Percentiles rank a stretch among this genome's conserved stretches.
Evolutionary conservation across 2,888 invertebrate genomes (phyloP).

Genomic region (Patella pellucida): DNA sequence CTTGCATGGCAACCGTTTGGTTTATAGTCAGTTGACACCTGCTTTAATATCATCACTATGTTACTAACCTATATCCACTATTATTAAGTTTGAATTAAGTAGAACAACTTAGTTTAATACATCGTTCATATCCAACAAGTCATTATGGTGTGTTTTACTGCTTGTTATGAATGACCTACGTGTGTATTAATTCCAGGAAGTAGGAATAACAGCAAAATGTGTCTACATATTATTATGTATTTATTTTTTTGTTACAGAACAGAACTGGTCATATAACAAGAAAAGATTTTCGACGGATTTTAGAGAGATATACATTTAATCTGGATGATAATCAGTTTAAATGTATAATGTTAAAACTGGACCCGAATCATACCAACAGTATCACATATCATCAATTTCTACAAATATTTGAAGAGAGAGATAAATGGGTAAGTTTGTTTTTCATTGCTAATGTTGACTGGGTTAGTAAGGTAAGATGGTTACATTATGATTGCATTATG

Average conservation of each 20-base stretch:
- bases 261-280: slow-evolving; percentile 63
- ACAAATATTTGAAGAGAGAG: slow-evolving; percentile 66
- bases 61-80: not conserved
- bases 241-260: slow-evolving; percentile 46
- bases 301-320: slow-evolving; percentile 63
- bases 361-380: slow-evolving; percentile 59
- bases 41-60: not conserved
- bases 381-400: slow-evolving; percentile 67
- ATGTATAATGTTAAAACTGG: slow-evolving; percentile 59
- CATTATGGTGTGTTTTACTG: too few relatives aligned
- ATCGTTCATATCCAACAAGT: too few relatives aligned
- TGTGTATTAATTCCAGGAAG: too few relatives aligned
- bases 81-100: too few relatives aligned
- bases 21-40: too few relatives aligned
- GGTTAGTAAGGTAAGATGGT: too few relatives aligned
- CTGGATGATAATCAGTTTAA: slow-evolving; percentile 63
- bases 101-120: too few relatives aligned
- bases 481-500: too few relatives aligned
- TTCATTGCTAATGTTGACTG: not conserved
- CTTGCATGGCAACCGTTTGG: too few relatives aligned
- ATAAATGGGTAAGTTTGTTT: slow-evolving; percentile 50
- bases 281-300: slow-evolving; percentile 58
- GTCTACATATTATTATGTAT: too few relatives aligned
- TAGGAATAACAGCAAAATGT: too few relatives aligned
- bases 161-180: too few relatives aligned